Base-by-base conservation (phyloP, 2,888 invertebrate species). In the Julus scandinavius region DNA sequence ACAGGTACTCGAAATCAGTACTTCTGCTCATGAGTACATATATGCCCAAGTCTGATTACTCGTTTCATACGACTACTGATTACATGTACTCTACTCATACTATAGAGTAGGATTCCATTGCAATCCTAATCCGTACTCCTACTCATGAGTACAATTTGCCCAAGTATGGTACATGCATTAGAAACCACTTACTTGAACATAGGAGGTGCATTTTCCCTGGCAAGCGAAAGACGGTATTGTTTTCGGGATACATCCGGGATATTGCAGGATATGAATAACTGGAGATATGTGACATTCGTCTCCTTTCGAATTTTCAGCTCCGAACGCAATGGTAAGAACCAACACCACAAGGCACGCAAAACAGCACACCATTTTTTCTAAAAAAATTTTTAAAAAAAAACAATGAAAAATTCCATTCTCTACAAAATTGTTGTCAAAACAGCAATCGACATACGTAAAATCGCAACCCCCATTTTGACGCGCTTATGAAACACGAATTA, bases 211-310 rank as follows among this genome's bases (percentile, higher is more conserved):
- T 91, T 96, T 95, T 88, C 98, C 98, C 89, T 96, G 96, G 91
- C 98, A 98, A 38, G 97, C 97, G 92, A 97, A 98, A 89, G 97
- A 97, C 2, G 98, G 97, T 91, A 98, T 97, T 0, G 97, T 97
- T 92, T 97, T 97, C 7, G 97, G 97, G 84, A 96, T 95, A 92
- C 98, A 98, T 89, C 98, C 97, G 2, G 97, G 96, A 93, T 97
- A 96, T 92, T 97, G 96, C 50, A 98, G 93, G 13, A 97, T 96
- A 92, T 98, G 97, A 90, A 98, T 96, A 49, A 98, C 97, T 1
- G 97, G 97, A 2, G 97, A 97, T 91, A 98, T 95, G 92, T 96
- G 96, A 91, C 98, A 98, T 92, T 97, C 97, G 92, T 97, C 97
- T 20, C 91, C 91, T 38, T 87, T 86, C 1, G 90, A 84, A 40